Conservation (phyloP, 2,797 vertebrate genomes). For the Harpagifer antarcticus region DNA sequence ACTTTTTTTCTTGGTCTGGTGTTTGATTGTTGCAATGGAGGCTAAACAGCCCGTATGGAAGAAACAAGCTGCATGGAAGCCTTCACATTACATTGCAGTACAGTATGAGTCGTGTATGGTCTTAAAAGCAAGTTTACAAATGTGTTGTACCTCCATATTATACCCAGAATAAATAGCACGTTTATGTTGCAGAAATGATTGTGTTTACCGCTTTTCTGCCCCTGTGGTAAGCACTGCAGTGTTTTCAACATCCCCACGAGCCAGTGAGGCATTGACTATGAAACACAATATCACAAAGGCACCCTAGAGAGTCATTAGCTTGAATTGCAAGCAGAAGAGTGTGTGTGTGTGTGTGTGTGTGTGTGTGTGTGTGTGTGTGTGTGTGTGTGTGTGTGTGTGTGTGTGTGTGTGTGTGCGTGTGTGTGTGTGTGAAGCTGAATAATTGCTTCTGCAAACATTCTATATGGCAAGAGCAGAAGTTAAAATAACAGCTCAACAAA, state of each 20-base stretch:
- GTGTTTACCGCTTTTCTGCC: neutral
- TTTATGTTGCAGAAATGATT: neutral
- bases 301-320: conserved; percentile 37
- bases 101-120: neutral
- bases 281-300: conserved; percentile 37
- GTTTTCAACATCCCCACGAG: conserved; percentile 10
- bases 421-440: conserved; percentile 21
- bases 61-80: conserved; percentile 14
- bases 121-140: conserved; percentile 8
- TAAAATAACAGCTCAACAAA: neutral
- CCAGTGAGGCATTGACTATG: conserved; percentile 13
- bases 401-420: conserved; percentile 23
- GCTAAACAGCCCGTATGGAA: conserved; percentile 13
- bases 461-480: neutral
- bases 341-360: conserved; percentile 26
- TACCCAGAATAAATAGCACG: neutral
- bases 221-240: neutral
- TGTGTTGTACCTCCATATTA: neutral
- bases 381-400: conserved; percentile 26
- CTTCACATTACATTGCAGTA: neutral
- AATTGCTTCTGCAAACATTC: conserved; percentile 33
- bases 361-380: conserved; percentile 26
- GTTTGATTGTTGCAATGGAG: conserved; percentile 12
- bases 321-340: conserved; percentile 27
- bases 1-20: neutral